phyloP scores from a whole-genome alignment of 2,888 invertebrate species.

The Oxytorus armatus region DNA sequence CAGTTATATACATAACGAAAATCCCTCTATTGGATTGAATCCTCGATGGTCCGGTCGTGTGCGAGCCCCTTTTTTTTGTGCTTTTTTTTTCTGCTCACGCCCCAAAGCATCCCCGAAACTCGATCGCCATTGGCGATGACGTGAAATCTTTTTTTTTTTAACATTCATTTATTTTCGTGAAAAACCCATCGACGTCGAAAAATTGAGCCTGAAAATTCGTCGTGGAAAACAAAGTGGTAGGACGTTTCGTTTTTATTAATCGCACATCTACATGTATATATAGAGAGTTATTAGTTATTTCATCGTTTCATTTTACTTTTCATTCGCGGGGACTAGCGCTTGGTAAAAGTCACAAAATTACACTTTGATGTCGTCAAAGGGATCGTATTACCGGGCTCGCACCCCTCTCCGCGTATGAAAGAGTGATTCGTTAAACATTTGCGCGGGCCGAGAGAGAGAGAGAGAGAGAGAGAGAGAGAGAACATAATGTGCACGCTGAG shows the following conservation, averaged over 20 bases:
- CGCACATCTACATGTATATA: not conserved
- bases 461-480: not conserved
- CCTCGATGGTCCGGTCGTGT: conserved; percentile 50
- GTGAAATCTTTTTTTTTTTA: conserved; percentile 36
- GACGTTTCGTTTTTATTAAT: not conserved
- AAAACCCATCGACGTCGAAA: conserved; percentile 43
- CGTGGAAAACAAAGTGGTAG: not conserved
- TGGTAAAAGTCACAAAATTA: conserved; percentile 18
- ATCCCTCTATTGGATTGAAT: conserved; percentile 56
- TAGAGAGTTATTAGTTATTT: conserved; percentile 12
- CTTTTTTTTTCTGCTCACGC: conserved; percentile 4
- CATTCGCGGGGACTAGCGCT: not conserved
- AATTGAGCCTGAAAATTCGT: conserved; percentile 24
- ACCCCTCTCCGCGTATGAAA: not conserved
- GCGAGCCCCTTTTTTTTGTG: conserved; percentile 48
- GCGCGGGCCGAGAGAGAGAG: not conserved
- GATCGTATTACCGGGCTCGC: not conserved
- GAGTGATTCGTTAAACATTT: conserved; percentile 10
- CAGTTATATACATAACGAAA: conserved; percentile 7
- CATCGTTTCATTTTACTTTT: conserved; percentile 15
- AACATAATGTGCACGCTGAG: not conserved
- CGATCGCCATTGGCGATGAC: conserved; percentile 30
- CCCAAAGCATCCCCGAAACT: conserved; percentile 28
- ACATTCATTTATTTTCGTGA: not conserved
- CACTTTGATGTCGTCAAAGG: conserved; percentile 26